phyloP scores from a whole-genome alignment of 2,113 vertebrate species.

The Baryphthengus martii region DNA sequence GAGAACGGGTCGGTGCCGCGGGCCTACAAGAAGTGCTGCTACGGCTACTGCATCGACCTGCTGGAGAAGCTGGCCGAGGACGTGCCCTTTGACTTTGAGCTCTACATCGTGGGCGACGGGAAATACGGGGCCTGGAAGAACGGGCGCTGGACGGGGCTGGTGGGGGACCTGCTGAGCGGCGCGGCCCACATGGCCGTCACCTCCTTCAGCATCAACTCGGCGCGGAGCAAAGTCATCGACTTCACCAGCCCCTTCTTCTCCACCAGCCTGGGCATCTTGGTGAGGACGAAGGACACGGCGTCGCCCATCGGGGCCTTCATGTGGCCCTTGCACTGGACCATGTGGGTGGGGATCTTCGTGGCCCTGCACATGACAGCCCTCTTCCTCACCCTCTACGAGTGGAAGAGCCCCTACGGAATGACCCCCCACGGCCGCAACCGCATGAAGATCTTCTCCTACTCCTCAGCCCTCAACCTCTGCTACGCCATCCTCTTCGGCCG shows the following conservation, averaged over 20 bases:
- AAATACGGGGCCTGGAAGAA: constrained; percentile 88
- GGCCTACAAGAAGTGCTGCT: constrained; percentile 87
- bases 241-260: constrained; percentile 98
- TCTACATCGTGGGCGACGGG: constrained; percentile 93
- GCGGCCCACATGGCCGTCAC: constrained; percentile 93
- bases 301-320: constrained; percentile 93
- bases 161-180: constrained; percentile 88
- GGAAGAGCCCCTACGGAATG: constrained; percentile 96
- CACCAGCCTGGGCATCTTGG: constrained; percentile 95
- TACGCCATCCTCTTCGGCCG: constrained; percentile 96
- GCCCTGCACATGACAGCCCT: constrained; percentile 90
- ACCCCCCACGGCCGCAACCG: constrained; percentile 91
- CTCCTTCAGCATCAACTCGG: constrained; percentile 95
- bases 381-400: constrained; percentile 96
- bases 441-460: constrained; percentile 92
- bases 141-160: constrained; percentile 90
- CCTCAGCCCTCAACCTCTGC: constrained; percentile 96
- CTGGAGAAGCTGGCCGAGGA: constrained; percentile 91
- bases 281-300: constrained; percentile 87
- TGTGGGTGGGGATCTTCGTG: constrained; percentile 95
- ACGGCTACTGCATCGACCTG: constrained; percentile 94
- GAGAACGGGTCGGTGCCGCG: constrained; percentile 76
- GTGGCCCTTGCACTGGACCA: constrained; percentile 97
- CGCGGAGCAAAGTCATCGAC: constrained; percentile 89
- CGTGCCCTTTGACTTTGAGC: constrained; percentile 87